Percentiles rank a stretch among this genome's conserved stretches.
Evolutionary conservation across 2,113 vertebrate species (phyloP).

Genomic region (Oncorhynchus keta): DNA sequence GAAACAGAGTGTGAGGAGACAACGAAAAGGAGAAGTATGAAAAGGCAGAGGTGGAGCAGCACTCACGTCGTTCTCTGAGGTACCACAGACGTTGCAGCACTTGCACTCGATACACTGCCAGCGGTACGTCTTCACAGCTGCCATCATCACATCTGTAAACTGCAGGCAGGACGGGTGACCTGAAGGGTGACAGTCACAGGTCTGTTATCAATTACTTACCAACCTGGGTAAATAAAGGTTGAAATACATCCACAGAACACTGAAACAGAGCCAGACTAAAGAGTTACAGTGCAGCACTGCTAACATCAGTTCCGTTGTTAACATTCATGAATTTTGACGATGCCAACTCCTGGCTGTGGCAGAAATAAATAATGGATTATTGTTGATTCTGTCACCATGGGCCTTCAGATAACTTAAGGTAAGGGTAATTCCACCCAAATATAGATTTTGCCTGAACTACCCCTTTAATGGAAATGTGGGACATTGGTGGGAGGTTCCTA

Average conservation of each 20-base stretch:
- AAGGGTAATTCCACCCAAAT: no score
- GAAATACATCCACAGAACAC: not conserved
- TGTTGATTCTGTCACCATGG: no score
- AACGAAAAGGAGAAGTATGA: not conserved
- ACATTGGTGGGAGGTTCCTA: slow-evolving; percentile 38
- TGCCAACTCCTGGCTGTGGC: no score
- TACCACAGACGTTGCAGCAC: slow-evolving; percentile 95
- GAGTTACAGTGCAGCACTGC: no score
- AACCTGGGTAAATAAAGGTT: no score
- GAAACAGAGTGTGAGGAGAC: not conserved
- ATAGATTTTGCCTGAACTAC: no score
- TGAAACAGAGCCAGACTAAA: not conserved
- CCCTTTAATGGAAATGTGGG: no score
- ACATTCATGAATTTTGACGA: no score
- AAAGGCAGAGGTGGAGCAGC: not conserved
- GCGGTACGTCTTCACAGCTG: slow-evolving; percentile 93
- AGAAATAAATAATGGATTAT: no score
- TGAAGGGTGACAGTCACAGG: slow-evolving; percentile 31
- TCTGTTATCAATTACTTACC: no score
- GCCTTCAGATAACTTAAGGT: no score
- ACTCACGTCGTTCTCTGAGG: slow-evolving; percentile 93
- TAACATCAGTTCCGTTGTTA: no score
- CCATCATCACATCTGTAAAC: slow-evolving; percentile 97
- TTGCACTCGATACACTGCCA: slow-evolving; percentile 99
- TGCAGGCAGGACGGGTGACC: slow-evolving; percentile 94